Evolutionary conservation across 2,888 invertebrate genomes (phyloP), one percentile per base, ranked within the genome.

Genomic region (Cheiracanthium punctorium): DNA sequence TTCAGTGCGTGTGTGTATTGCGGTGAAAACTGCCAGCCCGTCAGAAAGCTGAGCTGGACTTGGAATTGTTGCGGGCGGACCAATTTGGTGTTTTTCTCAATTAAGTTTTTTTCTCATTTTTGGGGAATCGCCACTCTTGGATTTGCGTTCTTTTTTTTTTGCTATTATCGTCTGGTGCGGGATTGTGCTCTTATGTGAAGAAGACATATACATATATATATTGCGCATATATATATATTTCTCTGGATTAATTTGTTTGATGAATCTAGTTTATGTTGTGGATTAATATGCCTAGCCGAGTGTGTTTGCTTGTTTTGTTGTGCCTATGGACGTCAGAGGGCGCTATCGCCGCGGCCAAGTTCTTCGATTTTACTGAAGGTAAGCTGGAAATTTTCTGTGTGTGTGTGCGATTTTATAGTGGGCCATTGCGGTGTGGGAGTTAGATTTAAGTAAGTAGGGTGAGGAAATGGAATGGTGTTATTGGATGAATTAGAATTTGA

Each of bases 341-440:
- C 84, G 84, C 77, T n/a, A 58, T 67, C 29, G 84, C 84, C 17
- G 84, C 84, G 0, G 67, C 77, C 14, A 72, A 71, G 37, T 84
- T 73, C 79, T 73, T 73, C 67, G 84, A 84, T 79, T 73, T 84
- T 4, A 32, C 72, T 8, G 79, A 84, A 84, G 84, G 84, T 79
- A 58, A 79, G 84, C 72, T 10, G 37, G 10, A 37, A 32, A 64
- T 29, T 48, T 74, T 1, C 14, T 33, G 32, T 81, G 52, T 74
- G 73, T 81, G 37, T 43, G 28, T n/a, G 29, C 41, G 52, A 17
- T 0, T 20, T 17, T n/a, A 8, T n/a, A 20, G 17, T 29, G 72
- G 41, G 10, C 29, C 7, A 33, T 70, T 20, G 37, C 12, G 37
- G 41, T 30, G 17, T n/a, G n/a, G n/a, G n/a, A n/a, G n/a, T n/a